phyloP scores from a whole-genome alignment of 2,113 vertebrate species.

The Eptesicus fuscus region DNA sequence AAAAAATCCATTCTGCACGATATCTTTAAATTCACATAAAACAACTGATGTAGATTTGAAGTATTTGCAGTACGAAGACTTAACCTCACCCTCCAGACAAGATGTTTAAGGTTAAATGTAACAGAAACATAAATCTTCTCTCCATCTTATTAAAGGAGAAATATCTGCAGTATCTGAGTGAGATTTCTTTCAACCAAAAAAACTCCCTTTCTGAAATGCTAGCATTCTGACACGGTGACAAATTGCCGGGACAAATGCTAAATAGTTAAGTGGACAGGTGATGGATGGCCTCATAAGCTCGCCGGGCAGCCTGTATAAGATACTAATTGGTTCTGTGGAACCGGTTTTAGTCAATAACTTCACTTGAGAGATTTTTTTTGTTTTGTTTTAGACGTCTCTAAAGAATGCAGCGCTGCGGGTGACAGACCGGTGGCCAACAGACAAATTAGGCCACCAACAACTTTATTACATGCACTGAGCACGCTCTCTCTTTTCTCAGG shows the following conservation, averaged over 20 bases:
- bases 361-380: constrained; percentile 76
- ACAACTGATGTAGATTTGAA: constrained; percentile 65
- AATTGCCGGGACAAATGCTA: constrained; percentile 88
- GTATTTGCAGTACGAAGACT: constrained; percentile 63
- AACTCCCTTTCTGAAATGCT: constrained; percentile 82
- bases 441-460: constrained; percentile 71
- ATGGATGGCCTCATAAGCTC: constrained; percentile 88
- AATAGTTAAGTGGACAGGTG: constrained; percentile 88
- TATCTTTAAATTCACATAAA: constrained; percentile 65
- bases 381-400: constrained; percentile 73
- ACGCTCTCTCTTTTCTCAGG: constrained; percentile 59
- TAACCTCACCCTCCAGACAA: constrained; percentile 69
- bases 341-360: constrained; percentile 88
- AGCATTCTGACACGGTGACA: constrained; percentile 86
- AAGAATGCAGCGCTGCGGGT: constrained; percentile 77
- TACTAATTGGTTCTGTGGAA: constrained; percentile 89
- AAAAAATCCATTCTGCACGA: constrained; percentile 51
- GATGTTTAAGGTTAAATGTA: constrained; percentile 80
- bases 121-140: constrained; percentile 80
- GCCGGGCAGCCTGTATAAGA: constrained; percentile 84
- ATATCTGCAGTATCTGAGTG: constrained; percentile 76
- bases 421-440: constrained; percentile 75
- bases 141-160: constrained; percentile 80
- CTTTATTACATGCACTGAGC: constrained; percentile 63
- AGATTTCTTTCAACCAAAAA: constrained; percentile 85